These are phyloP conservation scores for Halesus radiatus DNA, from an alignment of 1,140 invertebrate species.

Conservation along the genomic window DNA sequence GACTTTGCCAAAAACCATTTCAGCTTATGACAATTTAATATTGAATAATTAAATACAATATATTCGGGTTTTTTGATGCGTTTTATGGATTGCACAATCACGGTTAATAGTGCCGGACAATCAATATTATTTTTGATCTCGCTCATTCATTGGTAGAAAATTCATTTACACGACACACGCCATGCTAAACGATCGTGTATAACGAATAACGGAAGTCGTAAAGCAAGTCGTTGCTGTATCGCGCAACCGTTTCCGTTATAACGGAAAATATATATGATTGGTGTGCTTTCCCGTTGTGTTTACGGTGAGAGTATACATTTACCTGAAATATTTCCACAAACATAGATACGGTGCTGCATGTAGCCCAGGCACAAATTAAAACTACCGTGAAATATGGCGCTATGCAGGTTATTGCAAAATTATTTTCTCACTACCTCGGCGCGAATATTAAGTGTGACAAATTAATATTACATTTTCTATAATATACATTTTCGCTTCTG, in stretches of 20 bases:
- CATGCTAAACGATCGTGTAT: slow-evolving; percentile 24
- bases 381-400: neutral
- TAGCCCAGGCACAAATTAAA: neutral
- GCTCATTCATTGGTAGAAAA: slow-evolving; percentile 23
- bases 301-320: slow-evolving; percentile 21
- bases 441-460: too few relatives aligned
- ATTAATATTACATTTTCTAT: too few relatives aligned
- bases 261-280: slow-evolving; percentile 24
- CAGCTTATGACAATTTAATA: too few relatives aligned
- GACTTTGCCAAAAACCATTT: too few relatives aligned
- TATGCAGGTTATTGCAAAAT: neutral
- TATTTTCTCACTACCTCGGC: too few relatives aligned
- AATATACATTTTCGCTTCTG: too few relatives aligned
- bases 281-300: slow-evolving; percentile 13
- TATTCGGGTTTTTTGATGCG: too few relatives aligned
- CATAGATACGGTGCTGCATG: neutral
- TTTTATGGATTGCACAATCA: neutral
- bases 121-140: slow-evolving; percentile 32
- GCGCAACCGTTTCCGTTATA: slow-evolving; percentile 37
- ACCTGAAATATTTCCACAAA: slow-evolving; percentile 7
- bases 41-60: too few relatives aligned
- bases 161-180: slow-evolving; percentile 39
- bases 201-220: slow-evolving; percentile 42
- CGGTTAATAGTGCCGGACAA: neutral
- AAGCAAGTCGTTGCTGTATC: slow-evolving; percentile 37